Evolutionary conservation across 2,797 vertebrate genomes (phyloP).

Genomic region (Mormyrus proboscirostris): DNA sequence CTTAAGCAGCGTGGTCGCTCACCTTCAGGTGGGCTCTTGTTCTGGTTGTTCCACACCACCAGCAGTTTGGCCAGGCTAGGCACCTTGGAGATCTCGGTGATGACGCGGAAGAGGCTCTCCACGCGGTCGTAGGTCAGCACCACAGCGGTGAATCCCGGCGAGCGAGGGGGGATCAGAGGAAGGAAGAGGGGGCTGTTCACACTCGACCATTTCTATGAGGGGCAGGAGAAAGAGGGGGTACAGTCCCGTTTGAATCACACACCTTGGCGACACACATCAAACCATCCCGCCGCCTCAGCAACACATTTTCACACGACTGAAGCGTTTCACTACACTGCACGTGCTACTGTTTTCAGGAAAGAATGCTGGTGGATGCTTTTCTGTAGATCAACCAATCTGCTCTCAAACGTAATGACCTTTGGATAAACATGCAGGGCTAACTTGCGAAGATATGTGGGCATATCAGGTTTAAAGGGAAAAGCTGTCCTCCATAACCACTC

Average conservation of each 20-base stretch:
- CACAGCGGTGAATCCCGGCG: slow-evolving; percentile 92
- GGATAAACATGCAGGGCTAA: neutral
- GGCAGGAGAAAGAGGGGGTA: neutral
- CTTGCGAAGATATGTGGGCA: neutral
- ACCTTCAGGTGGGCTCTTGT: slow-evolving; percentile 96
- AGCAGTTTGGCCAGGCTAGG: slow-evolving; percentile 91
- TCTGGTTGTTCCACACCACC: slow-evolving; percentile 98
- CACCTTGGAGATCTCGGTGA: slow-evolving; percentile 95
- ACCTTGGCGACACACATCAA: neutral
- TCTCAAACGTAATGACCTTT: neutral
- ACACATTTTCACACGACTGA: neutral
- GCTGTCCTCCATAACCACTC: neutral
- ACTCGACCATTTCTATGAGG: slow-evolving; percentile 83
- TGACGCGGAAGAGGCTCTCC: slow-evolving; percentile 97
- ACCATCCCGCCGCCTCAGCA: neutral
- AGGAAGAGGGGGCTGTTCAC: slow-evolving; percentile 96
- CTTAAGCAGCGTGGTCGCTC: slow-evolving; percentile 26
- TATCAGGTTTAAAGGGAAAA: neutral
- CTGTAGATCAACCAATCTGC: neutral
- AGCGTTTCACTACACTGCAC: neutral
- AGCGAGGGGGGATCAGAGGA: slow-evolving; percentile 88
- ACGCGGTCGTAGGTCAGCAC: slow-evolving; percentile 94
- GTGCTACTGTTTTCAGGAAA: neutral
- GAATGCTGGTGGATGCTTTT: neutral
- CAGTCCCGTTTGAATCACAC: neutral